Base-by-base conservation (phyloP, 2,888 invertebrate species). In the Cylloceria caligata region DNA sequence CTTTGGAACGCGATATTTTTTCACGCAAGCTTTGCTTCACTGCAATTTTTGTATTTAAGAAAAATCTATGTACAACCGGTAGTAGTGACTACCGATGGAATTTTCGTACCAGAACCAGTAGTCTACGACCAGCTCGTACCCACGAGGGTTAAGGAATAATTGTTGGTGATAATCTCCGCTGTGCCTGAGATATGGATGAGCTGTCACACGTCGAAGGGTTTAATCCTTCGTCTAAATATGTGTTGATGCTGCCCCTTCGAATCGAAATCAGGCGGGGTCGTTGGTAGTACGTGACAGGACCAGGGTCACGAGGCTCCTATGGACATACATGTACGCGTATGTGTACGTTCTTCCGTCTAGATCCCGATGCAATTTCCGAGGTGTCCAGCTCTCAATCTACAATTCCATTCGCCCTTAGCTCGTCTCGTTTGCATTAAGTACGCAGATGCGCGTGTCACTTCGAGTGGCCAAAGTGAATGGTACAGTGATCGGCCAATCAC, bases 151-250 rank as follows among this genome's bases (percentile, higher is more conserved):
- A 82, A 71, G 47, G 74, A 78, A 78, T 78, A 67, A 82, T 78
- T 78, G 69, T 39, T 45, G 36, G 49, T 55, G 34, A 34, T 78
- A 69, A 81, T 77, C 57, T 47, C 9, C 34, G 24, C 67, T 24
- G 13, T 39, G 39, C 21, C 24, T 21, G 49, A 69, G 69, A 42
- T 21, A 64, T 55, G 52, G 36, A 57, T 21, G 62, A 49, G 42
- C 67, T 69, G 68, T 65, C 82, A 64, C 45, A 72, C 77, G 72
- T 72, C 76, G 62, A 55, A 78, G 78, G 81, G 74, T 82, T 81
- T 82, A 75, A 78, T 74, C 76, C 76, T 82, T 74, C 69, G 80
- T 71, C 55, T 80, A 77, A 83, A 82, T 82, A 77, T 71, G 76
- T 60, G 71, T 76, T 76, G 45, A 9, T 42, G 42, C 52, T 45